Evolutionary conservation across 2,113 vertebrate genomes (phyloP).

Genomic region (Hemiscyllium ocellatum): DNA sequence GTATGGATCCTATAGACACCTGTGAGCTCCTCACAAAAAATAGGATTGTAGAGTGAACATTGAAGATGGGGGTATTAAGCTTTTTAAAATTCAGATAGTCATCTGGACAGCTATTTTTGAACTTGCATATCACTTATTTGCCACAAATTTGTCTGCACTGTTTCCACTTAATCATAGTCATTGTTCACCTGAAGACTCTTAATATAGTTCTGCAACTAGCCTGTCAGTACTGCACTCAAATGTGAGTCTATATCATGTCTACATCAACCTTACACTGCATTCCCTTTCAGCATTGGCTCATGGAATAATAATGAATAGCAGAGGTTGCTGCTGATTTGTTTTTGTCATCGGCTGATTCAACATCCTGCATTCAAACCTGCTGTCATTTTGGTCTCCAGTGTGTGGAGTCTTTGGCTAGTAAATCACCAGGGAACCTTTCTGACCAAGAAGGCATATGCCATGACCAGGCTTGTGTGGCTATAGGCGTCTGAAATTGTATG

Average conservation of each 20-base stretch:
- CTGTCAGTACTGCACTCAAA: neutral
- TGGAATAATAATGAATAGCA: neutral
- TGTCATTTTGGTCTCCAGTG: neutral
- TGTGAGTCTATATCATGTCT: neutral
- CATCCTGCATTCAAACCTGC: neutral
- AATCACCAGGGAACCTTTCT: neutral
- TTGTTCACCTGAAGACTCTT: neutral
- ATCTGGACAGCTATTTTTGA: neutral
- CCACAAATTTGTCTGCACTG: neutral
- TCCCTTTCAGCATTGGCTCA: neutral
- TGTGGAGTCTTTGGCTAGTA: neutral
- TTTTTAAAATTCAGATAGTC: neutral
- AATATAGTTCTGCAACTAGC: neutral
- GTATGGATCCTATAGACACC: no score
- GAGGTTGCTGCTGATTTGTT: neutral
- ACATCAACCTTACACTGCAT: neutral
- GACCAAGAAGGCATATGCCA: neutral
- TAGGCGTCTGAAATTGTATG: neutral
- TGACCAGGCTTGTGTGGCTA: neutral
- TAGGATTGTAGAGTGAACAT: neutral
- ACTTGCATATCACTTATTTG: neutral
- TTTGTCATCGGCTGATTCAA: neutral
- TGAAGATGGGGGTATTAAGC: neutral
- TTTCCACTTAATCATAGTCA: neutral
- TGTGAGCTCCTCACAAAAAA: neutral